phyloP scores from a whole-genome alignment of 1,140 invertebrate species.

The Bombus pyrosoma region DNA sequence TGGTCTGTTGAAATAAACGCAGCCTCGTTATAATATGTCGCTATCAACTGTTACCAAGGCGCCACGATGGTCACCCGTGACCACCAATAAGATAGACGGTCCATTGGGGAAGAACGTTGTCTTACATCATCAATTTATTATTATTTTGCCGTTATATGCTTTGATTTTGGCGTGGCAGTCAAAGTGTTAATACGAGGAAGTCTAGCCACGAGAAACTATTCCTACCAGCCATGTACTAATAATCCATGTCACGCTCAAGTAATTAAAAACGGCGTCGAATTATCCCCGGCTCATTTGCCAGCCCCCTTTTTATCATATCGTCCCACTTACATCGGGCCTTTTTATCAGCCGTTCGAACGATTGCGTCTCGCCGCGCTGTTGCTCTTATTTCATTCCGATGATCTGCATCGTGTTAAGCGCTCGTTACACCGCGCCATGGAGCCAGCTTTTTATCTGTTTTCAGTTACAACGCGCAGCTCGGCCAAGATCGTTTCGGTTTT shows the following conservation, averaged over 20 bases:
- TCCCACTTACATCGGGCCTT: background rate
- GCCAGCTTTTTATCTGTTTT: background rate
- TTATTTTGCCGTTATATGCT: no score
- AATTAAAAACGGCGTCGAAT: constrained; percentile 33
- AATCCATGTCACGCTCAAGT: background rate
- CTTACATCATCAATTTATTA: no score
- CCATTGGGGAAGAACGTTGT: no score
- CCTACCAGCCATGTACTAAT: background rate
- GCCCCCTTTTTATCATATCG: background rate
- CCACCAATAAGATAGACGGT: no score
- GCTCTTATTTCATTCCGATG: background rate
- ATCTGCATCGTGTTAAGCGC: background rate
- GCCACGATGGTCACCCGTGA: no score
- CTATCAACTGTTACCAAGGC: no score
- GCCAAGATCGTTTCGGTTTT: background rate
- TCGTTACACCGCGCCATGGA: background rate
- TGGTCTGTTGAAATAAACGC: no score
- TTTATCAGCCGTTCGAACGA: background rate
- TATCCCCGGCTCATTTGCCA: background rate
- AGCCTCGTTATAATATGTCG: no score
- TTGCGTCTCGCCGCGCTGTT: background rate
- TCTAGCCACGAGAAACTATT: no score
- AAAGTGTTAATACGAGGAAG: background rate
- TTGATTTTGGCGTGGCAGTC: no score
- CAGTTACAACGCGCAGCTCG: background rate